These are phyloP conservation scores for Amphiduros pacificus DNA, from an alignment of 2,888 invertebrate species.

Conservation along the genomic window DNA sequence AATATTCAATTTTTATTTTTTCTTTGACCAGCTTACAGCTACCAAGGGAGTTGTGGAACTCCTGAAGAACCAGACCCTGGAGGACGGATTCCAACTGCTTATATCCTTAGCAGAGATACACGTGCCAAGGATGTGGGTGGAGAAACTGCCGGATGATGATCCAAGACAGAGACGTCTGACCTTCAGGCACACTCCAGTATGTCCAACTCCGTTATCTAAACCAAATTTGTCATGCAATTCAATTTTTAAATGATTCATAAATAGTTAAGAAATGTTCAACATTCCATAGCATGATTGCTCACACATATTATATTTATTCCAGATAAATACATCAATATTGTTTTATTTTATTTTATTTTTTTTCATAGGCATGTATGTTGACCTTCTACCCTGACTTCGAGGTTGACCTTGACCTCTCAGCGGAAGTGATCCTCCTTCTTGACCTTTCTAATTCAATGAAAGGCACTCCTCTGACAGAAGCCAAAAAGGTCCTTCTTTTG, in stretches of 20 bases:
- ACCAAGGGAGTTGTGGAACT: conserved; percentile 53
- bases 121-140: conserved; percentile 59
- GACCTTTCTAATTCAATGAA: conserved; percentile 61
- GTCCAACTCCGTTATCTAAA: too few species aligned
- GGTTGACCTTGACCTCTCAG: conserved; percentile 37
- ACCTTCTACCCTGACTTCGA: conserved; percentile 60
- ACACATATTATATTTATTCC: too few species aligned
- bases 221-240: too few species aligned
- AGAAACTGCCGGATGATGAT: conserved; percentile 34
- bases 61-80: conserved; percentile 35
- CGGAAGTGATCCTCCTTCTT: conserved; percentile 50
- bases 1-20: neutral
- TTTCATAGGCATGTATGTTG: conserved; percentile 56
- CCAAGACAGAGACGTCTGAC: conserved; percentile 1
- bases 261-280: too few species aligned
- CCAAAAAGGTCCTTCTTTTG: conserved; percentile 49
- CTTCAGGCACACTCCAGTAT: too few species aligned
- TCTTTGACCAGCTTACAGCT: conserved; percentile 37
- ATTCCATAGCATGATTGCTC: too few species aligned
- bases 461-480: conserved; percentile 40
- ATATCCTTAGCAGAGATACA: conserved; percentile 58
- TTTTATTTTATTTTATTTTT: too few species aligned
- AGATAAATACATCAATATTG: too few species aligned
- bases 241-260: neutral
- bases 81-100: conserved; percentile 56